phyloP scores from a whole-genome alignment of 2,888 invertebrate genomes.

The Anaspis maculata region DNA sequence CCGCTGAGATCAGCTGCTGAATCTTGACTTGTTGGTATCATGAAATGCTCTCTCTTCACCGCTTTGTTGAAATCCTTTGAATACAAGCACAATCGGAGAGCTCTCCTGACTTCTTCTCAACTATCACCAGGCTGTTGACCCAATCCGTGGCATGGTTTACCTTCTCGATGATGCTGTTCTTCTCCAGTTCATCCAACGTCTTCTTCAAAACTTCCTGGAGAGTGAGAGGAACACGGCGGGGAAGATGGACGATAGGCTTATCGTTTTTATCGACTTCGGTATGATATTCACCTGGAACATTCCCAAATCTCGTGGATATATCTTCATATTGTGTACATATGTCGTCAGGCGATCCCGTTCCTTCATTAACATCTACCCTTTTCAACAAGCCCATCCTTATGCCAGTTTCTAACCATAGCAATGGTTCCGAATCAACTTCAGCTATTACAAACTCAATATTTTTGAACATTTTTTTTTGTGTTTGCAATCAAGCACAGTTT shows the following conservation, averaged over 20 bases:
- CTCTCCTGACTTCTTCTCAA: not conserved
- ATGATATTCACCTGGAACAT: no score
- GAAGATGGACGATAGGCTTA: not conserved
- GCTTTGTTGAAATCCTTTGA: not conserved
- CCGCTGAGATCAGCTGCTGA: not conserved
- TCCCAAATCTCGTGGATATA: no score
- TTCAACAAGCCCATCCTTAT: no score
- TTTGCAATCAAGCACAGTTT: no score
- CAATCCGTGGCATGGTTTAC: not conserved
- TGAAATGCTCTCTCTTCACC: not conserved
- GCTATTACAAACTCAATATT: no score
- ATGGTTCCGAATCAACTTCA: no score
- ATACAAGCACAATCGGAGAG: not conserved
- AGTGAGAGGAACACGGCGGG: not conserved
- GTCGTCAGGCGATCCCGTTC: no score
- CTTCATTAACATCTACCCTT: no score
- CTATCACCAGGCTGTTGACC: not conserved
- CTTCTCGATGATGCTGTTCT: not conserved
- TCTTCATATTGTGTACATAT: no score
- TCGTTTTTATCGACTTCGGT: not conserved
- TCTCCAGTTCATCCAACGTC: not conserved
- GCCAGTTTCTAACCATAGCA: no score
- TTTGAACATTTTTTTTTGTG: no score
- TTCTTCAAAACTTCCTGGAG: not conserved
- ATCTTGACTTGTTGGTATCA: not conserved